Evolutionary conservation across 2,797 vertebrate genomes (phyloP).

Genomic region (Amblyraja radiata): DNA sequence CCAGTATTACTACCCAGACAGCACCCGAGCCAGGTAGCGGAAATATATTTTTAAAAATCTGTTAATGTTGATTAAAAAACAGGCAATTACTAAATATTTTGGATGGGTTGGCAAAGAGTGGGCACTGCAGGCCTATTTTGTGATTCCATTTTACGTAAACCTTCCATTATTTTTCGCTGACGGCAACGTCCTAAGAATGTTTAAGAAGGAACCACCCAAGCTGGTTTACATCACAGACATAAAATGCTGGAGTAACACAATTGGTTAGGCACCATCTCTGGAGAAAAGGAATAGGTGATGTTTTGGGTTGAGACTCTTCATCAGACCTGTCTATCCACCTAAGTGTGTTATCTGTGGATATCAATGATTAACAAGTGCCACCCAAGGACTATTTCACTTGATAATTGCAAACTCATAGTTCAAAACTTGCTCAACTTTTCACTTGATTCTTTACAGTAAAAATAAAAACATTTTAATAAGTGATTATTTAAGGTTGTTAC

Average conservation of each 20-base stretch:
- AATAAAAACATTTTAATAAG: no score
- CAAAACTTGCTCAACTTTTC: neutral
- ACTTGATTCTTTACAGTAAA: neutral
- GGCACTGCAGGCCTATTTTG: neutral
- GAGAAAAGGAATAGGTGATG: no score
- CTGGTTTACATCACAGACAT: no score
- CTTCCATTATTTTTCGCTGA: neutral
- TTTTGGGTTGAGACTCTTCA: no score
- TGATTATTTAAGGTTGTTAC: no score
- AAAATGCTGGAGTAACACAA: no score
- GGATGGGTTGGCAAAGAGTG: neutral
- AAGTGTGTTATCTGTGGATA: neutral
- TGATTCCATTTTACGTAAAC: neutral
- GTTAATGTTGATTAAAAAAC: no score
- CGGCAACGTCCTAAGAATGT: neutral
- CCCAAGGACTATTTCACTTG: neutral
- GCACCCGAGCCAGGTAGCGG: no score
- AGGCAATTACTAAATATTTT: neutral
- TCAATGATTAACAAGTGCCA: neutral
- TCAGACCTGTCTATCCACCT: no score
- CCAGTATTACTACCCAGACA: neutral
- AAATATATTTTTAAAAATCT: neutral
- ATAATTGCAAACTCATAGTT: no score
- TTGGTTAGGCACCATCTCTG: no score
- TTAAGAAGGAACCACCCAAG: no score